A percentile compares a stretch with the other conserved stretches of the same genome.
Conservation (phyloP, 2,113 vertebrate genomes). For the Oryzias melastigma region DNA sequence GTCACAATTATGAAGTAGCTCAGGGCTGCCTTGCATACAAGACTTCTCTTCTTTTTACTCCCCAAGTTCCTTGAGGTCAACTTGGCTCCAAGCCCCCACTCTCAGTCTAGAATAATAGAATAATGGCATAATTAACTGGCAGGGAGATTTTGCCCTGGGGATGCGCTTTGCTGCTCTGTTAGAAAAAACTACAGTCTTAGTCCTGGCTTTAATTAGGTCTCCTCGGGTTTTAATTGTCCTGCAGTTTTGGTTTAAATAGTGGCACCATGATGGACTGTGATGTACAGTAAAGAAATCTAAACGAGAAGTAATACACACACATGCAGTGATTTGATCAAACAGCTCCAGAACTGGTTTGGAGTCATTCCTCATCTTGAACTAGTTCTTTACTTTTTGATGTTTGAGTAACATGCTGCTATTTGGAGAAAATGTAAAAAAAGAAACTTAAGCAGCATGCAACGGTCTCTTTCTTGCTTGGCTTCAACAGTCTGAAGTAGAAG, state of each 20-base stretch:
- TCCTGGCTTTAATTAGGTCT: slow-evolving; percentile 74
- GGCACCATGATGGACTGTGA: slow-evolving; percentile 19
- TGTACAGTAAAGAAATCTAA: slow-evolving; percentile 8
- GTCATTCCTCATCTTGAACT: not conserved
- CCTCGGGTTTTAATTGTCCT: slow-evolving; percentile 71
- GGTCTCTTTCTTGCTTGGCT: too few relatives aligned
- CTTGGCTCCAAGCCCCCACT: slow-evolving; percentile 30
- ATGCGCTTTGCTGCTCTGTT: slow-evolving; percentile 49
- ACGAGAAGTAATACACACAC: not conserved
- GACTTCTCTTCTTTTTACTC: slow-evolving; percentile 42
- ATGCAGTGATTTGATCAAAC: not conserved
- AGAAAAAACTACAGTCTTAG: slow-evolving; percentile 49
- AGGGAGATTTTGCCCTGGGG: slow-evolving; percentile 60
- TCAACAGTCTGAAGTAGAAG: too few relatives aligned
- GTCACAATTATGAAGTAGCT: slow-evolving; percentile 31
- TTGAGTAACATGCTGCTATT: too few relatives aligned
- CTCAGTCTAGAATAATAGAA: slow-evolving; percentile 69
- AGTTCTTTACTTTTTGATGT: not conserved
- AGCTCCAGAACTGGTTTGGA: too few relatives aligned
- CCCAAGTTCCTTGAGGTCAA: slow-evolving; percentile 62
- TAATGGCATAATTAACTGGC: slow-evolving; percentile 76
- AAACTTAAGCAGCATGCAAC: too few relatives aligned
- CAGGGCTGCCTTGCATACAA: slow-evolving; percentile 27
- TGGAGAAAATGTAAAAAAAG: too few relatives aligned
- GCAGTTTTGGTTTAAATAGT: slow-evolving; percentile 58